Percentiles rank a stretch among this genome's conserved stretches.
phyloP scores from a whole-genome alignment of 2,113 vertebrate genomes.

The Pampusana beccarii region DNA sequence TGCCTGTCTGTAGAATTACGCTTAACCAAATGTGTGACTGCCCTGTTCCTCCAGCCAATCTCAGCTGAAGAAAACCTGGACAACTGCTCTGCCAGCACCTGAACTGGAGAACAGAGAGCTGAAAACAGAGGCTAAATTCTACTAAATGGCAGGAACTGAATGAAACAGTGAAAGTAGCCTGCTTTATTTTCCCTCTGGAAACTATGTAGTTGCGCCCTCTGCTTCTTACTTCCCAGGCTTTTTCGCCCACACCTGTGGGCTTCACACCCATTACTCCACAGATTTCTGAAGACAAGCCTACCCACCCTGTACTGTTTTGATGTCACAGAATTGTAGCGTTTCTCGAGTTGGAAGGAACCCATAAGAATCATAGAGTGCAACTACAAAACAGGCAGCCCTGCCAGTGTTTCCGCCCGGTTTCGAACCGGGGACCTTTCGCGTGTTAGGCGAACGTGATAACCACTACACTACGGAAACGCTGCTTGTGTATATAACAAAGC shows the following conservation, averaged over 20 bases:
- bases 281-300: background rate
- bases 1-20: background rate
- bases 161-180: accelerated
- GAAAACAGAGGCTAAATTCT: background rate
- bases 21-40: background rate
- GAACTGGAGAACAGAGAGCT: background rate
- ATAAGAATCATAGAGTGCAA: accelerated
- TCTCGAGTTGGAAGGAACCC: accelerated
- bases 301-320: background rate
- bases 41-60: background rate
- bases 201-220: accelerated
- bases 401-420: background rate
- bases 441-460: constrained; percentile 7
- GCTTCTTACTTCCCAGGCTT: background rate
- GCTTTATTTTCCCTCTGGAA: background rate
- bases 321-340: background rate
- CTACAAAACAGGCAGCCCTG: accelerated
- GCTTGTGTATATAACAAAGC: accelerated
- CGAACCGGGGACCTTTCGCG: background rate
- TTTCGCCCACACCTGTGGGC: accelerated
- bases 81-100: background rate
- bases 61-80: background rate
- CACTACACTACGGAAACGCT: background rate
- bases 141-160: background rate
- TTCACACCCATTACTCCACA: accelerated